Evolutionary conservation across 2,113 vertebrate species (phyloP), one percentile per base, ranked within the genome.

Genomic region (Tupaia chinensis): DNA sequence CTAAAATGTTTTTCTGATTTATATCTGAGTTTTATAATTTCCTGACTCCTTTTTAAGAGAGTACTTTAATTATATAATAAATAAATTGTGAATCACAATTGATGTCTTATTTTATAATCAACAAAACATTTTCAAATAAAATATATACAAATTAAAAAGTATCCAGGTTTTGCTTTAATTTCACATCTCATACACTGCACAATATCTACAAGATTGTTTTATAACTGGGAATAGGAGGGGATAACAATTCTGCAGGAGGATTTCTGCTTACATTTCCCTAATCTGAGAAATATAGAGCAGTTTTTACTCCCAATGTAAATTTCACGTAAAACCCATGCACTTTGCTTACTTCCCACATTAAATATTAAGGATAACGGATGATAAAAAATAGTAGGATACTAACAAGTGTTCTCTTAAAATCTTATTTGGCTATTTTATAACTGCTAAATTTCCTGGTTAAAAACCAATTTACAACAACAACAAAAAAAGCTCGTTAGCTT

Each of bases 141-240:
- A 89, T 15, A 97, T 79, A 77, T 78, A 61, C 53, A 94, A 89
- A 63, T 68, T 78, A 27, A 89, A 92, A 54, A 22, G 22, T 79
- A 53, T 87, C 16, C 70, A 79, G 23, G 8, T 95, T 97, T 53
- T 93, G 54, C 66, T 98, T 98, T 97, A 65, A 98, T 97, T 98
- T 98, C 97, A 97, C 82, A 97, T 95, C 97, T 93, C 66, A 84
- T 85, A 93, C 17, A 88, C 77, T 95, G 54, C 34, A 89, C 56
- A 96, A 19, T 94, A 89, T 95, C 97, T 97, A 83, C 14, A 97
- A 97, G 29, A 88, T 72, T 25, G 93, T 88, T 87, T 27, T 53
- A 61, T 44, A 54, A 65, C 89, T 87, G 68, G 94, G 68, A 25
- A 34, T 87, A n/a, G 29, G 78, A 78, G 70, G 73, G 22, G 89